Evolutionary conservation across 2,797 vertebrate genomes (phyloP), one percentile per base, ranked within the genome.

Genomic region (Todus mexicanus): DNA sequence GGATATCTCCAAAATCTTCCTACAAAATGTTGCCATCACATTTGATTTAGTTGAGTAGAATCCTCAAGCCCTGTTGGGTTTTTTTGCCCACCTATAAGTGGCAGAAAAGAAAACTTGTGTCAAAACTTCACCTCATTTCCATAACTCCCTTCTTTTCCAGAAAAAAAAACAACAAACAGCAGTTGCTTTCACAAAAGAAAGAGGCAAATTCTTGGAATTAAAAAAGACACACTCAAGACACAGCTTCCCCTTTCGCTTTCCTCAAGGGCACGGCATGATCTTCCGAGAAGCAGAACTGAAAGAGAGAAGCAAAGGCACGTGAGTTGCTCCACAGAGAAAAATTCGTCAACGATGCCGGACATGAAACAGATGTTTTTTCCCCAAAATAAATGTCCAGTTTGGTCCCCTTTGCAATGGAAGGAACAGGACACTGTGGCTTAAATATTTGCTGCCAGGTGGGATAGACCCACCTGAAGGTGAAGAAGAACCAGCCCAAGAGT

Each of bases 231-330:
- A 3, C n/a, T 54, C 22, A 31, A 15, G 59, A 73, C 6, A 0
- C 11, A 22, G 37, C 68, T 91, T 93, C 87, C 83, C 11, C n/a
- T 94, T 92, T 94, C 1, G 2, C 22, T 33, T 6, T 47, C 72
- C 84, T 79, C 47, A 73, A 70, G 23, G 26, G 21, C n/a, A 74
- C 1, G 0, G 9, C 0, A 0, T 40, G 78, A 18, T 65, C 26
- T 60, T 45, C 72, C n/a, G 60, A 86, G 88, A 92, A 95, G 85
- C 66, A 77, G 95, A 96, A 96, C 48, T 0, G 37, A 96, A 96
- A 96, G 48, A 19, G 66, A 92, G 95, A 96, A 96, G 91, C 5
- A 1, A 45, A 21, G 20, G 33, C 89, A n/a, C 0, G 8, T 79
- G 89, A 85, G 48, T 4, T 37, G 13, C 29, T 45, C 31, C 10